Percentiles rank a stretch among this genome's conserved stretches.
Evolutionary conservation across 1,140 invertebrate species (phyloP).

Genomic region (Drepana arcuata): DNA sequence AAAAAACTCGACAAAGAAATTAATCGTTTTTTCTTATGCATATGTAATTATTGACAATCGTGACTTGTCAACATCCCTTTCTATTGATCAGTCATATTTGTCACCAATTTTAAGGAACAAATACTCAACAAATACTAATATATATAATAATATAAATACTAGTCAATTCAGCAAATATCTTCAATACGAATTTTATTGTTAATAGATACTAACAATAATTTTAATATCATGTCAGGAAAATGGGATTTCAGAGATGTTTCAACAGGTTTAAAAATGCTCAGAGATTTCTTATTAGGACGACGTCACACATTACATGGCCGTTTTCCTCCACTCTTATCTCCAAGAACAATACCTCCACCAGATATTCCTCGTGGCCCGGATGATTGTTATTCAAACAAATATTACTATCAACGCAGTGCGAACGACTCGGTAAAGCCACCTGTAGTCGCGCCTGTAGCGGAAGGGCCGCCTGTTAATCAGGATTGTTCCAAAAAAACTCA

Average conservation of each 20-base stretch:
- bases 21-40: too few species aligned
- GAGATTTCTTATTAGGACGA: slow-evolving; percentile 45
- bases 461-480: slow-evolving; percentile 20
- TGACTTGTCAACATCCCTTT: too few species aligned
- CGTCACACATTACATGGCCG: slow-evolving; percentile 36
- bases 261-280: slow-evolving; percentile 23
- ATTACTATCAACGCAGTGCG: slow-evolving; percentile 32
- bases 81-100: too few species aligned
- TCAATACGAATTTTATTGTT: too few species aligned
- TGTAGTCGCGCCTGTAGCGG: slow-evolving; percentile 40
- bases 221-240: slow-evolving; percentile 18
- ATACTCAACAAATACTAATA: not conserved
- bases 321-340: slow-evolving; percentile 31
- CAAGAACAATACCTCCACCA: slow-evolving; percentile 38
- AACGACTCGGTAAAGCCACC: slow-evolving; percentile 43
- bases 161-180: too few species aligned
- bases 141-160: too few species aligned
- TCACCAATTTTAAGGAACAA: too few species aligned
- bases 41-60: too few species aligned
- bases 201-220: too few species aligned
- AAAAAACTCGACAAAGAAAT: too few species aligned
- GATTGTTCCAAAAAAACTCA: slow-evolving; percentile 17
- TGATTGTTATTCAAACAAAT: slow-evolving; percentile 34
- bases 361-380: slow-evolving; percentile 38
- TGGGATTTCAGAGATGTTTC: slow-evolving; percentile 37